Evolutionary conservation across 1,140 invertebrate species (phyloP).

Genomic region (Conopomorpha cramerella): DNA sequence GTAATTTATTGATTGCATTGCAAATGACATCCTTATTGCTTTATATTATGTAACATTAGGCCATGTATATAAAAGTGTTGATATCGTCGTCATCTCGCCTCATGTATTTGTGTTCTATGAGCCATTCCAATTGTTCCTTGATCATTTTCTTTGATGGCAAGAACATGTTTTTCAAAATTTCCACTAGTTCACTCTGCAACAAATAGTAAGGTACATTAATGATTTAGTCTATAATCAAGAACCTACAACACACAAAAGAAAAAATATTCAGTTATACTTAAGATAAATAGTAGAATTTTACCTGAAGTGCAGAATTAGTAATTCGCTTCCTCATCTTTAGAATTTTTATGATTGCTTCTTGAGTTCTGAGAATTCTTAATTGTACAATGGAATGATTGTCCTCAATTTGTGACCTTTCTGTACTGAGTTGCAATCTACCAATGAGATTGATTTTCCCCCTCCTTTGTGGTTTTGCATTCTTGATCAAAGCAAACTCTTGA

Average conservation of each 20-base stretch:
- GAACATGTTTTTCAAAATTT: conserved; percentile 99
- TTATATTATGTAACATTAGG: conserved; percentile 63
- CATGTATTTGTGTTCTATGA: conserved; percentile 99
- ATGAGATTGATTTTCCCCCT: conserved; percentile 94
- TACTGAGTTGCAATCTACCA: conserved; percentile 91
- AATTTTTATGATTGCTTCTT: conserved; percentile 99
- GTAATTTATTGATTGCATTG: no score
- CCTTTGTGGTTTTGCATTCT: conserved; percentile 93
- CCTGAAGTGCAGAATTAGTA: conserved; percentile 90
- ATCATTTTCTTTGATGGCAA: conserved; percentile 98
- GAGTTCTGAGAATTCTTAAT: conserved; percentile 84
- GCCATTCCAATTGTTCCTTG: conserved; percentile 99
- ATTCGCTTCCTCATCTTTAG: conserved; percentile 97
- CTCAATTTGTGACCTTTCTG: conserved; percentile 93
- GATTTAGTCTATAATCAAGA: neutral
- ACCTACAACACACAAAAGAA: neutral
- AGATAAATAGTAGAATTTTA: conserved; percentile 11
- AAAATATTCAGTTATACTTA: no score
- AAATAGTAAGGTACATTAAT: conserved; percentile 1
- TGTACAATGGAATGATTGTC: conserved; percentile 98
- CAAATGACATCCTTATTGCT: no score
- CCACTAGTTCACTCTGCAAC: conserved; percentile 85
- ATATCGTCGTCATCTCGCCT: conserved; percentile 94
- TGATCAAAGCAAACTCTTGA: conserved; percentile 89
- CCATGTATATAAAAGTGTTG: conserved; percentile 98